These are phyloP conservation scores for Oxyruncus cristatus DNA, from an alignment of 2,113 vertebrate species.

Conservation along the genomic window DNA sequence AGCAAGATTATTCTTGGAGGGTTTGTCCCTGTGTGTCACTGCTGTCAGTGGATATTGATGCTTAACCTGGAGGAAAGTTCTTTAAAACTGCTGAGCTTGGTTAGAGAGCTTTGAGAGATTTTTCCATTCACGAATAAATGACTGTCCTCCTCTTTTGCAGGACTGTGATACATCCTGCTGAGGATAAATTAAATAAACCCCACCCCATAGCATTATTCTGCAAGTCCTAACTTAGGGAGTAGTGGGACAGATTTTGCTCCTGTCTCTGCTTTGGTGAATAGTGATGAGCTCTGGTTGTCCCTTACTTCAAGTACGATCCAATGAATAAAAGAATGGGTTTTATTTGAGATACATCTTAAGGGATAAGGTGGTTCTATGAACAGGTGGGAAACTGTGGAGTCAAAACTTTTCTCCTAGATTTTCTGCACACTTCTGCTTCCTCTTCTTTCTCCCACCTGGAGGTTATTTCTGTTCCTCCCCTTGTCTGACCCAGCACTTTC, in stretches of 20 bases:
- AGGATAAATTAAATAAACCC: neutral
- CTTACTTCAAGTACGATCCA: neutral
- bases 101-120: neutral
- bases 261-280: neutral
- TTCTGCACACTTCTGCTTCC: neutral
- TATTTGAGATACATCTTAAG: neutral
- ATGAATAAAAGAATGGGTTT: neutral
- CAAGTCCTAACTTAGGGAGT: neutral
- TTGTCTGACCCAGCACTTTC: neutral
- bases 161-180: neutral
- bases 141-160: neutral
- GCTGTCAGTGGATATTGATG: neutral
- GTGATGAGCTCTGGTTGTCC: neutral
- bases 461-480: neutral
- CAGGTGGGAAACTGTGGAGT: neutral
- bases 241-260: neutral
- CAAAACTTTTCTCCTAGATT: neutral
- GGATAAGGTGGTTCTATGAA: neutral
- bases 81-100: neutral
- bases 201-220: neutral
- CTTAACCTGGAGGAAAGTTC: neutral
- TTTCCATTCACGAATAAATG: neutral
- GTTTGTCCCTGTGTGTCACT: neutral
- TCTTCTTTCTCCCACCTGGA: neutral
- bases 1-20: neutral